Base-by-base conservation (phyloP, 2,888 invertebrate genomes). In the Heliconius charithonia region DNA sequence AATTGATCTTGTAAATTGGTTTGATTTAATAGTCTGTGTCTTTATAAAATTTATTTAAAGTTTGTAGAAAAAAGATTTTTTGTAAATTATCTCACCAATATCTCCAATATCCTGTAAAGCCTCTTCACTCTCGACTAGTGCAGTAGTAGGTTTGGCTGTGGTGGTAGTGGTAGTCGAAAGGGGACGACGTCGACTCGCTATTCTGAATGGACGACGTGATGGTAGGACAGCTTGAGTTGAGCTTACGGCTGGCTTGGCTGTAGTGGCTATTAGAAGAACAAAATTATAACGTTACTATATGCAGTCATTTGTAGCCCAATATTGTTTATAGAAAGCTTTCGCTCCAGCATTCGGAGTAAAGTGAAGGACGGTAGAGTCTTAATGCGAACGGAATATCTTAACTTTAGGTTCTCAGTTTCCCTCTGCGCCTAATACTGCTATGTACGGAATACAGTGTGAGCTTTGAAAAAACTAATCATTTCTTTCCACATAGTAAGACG, bases 71-170 rank as follows among this genome's bases (percentile, higher is more conserved):
- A n/a, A n/a, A n/a, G 3, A 3, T n/a, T 59, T 59, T 9, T 59
- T n/a, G 12, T 10, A 67, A 25, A 29, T 56, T 59, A 22, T 37
- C 85, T 76, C 84, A 93, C 93, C 93, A 29, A 86, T 90, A 80
- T 94, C 92, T 4, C 90, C 92, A 76, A 92, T 88, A 73, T 93
- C 85, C 81, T 92, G 92, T 27, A 94, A 83, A 1, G 87, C 89
- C 82, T 95, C 94, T 56, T 93, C 93, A 79, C 91, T 92, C 19
- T 89, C 89, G 12, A 86, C 77, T 37, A 81, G 78, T 10, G 75
- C 78, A 4, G 88, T 87, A 29, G 89, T 87, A 6, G 88, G 81
- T 0, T 85, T 85, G 2, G 87, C 84, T 0, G 87, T 83, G 12
- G 85, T 86, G 0, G 86, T 83, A 22, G 85, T 84, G 22, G 84